Percentiles rank a stretch among this genome's conserved stretches.
phyloP scores from a whole-genome alignment of 2,797 vertebrate species.

The Moxostoma hubbsi region DNA sequence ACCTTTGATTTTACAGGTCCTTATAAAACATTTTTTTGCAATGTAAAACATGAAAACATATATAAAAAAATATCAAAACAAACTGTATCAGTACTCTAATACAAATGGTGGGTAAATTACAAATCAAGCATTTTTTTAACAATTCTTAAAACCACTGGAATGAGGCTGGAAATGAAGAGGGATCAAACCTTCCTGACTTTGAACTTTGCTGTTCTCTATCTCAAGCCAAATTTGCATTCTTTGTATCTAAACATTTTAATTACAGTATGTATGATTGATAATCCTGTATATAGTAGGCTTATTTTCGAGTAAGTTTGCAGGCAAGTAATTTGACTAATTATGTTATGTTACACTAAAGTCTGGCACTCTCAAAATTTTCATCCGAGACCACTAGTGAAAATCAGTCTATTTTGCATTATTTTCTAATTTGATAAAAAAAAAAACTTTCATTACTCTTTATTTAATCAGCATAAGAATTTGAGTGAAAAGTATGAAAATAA shows the following conservation, averaged over 20 bases:
- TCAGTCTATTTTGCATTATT: too few species aligned
- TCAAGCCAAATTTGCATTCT: background rate
- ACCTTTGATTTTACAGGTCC: constrained; percentile 32
- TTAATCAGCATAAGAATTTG: too few species aligned
- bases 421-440: too few species aligned
- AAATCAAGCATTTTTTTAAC: background rate
- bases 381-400: too few species aligned
- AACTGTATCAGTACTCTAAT: constrained; percentile 5
- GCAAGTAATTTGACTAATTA: too few species aligned
- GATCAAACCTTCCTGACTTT: background rate
- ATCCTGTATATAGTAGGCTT: background rate
- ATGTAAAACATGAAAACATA: constrained; percentile 36
- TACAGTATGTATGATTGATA: background rate
- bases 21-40: constrained; percentile 32
- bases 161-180: background rate
- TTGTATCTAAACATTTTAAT: background rate
- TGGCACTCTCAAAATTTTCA: constrained; percentile 11
- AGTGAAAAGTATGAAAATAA: too few species aligned
- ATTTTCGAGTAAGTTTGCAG: background rate
- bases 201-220: background rate
- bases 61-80: constrained; percentile 7
- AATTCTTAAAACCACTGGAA: constrained; percentile 14
- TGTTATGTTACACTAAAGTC: background rate
- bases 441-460: too few species aligned
- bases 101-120: background rate